phyloP scores from a whole-genome alignment of 1,140 invertebrate genomes.

The Listronotus oregonensis region DNA sequence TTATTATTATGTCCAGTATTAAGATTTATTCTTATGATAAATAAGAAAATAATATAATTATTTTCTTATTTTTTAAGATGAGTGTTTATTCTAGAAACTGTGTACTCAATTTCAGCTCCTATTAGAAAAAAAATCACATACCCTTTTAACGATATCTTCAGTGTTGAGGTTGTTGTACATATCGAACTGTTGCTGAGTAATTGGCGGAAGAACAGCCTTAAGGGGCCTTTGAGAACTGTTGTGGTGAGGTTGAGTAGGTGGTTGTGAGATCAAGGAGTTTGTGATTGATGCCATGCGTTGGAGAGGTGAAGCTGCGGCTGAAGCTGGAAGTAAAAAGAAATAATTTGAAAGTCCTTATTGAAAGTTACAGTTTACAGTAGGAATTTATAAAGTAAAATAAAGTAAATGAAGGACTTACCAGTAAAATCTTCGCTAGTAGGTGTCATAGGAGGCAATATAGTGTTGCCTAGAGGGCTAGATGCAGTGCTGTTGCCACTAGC shows the following conservation, averaged over 20 bases:
- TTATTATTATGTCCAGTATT: too few relatives aligned
- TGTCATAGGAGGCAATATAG: slow-evolving; percentile 79
- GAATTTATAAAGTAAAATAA: not conserved
- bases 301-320: slow-evolving; percentile 85
- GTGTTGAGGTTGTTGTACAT: slow-evolving; percentile 98
- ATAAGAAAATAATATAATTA: too few relatives aligned
- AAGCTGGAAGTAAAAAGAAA: slow-evolving; percentile 41
- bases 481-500: slow-evolving; percentile 68
- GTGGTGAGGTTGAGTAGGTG: slow-evolving; percentile 80
- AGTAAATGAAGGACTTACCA: slow-evolving; percentile 44
- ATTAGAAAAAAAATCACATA: slow-evolving; percentile 1
- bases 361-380: too few relatives aligned
- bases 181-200: slow-evolving; percentile 99
- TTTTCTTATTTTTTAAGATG: too few relatives aligned
- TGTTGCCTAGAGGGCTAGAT: slow-evolving; percentile 79
- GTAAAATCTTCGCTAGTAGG: slow-evolving; percentile 78
- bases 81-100: too few relatives aligned
- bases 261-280: slow-evolving; percentile 93
- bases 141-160: slow-evolving; percentile 94
- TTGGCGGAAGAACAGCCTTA: slow-evolving; percentile 94
- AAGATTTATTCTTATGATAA: too few relatives aligned
- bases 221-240: slow-evolving; percentile 82
- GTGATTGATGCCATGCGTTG: slow-evolving; percentile 98
- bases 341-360: not conserved
- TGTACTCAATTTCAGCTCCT: too few relatives aligned